Evolutionary conservation across 2,113 vertebrate genomes (phyloP), one percentile per base, ranked within the genome.

Genomic region (Jacana jacana): DNA sequence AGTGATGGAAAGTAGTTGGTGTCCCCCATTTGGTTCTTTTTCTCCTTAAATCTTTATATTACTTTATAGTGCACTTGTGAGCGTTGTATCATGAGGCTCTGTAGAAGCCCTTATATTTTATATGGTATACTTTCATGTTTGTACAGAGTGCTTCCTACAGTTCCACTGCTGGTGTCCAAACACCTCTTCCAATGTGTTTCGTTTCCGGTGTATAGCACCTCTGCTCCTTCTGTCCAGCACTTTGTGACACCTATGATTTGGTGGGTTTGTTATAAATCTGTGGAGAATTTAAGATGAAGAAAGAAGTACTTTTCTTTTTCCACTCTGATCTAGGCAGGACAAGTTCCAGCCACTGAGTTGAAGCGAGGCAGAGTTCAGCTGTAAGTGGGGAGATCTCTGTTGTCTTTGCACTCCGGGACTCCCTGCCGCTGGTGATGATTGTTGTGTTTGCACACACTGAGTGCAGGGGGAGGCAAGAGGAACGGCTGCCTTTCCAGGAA

Each of bases 21-120:
- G 37, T 39, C 2, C 2, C 27, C 28, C 4, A 10, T 54, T 30
- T n/a, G 25, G 5, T 9, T 20, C 6, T 0, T 11, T 9, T 7
- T 4, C 19, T 22, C 75, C 55, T 48, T 37, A 8, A 23, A 11
- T 51, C 65, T 81, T 82, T 68, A 13, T 52, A 28, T 46, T 69
- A 33, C 8, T 90, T n/a, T n/a, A n/a, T n/a, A n/a, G n/a, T n/a
- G n/a, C 9, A 13, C 46, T 79, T 83, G 10, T 83, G 51, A 80
- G 40, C 27, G 28, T 23, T 68, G 14, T 54, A 54, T 58, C 64
- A 58, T 33, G 10, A 79, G 17, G 15, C 48, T n/a, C 48, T 87
- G 33, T 85, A 44, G 52, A 81, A 89, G 28, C 6, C 17, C 31
- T 64, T 31, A 10, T 70, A 57, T 64, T 68, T 88, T 55, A 35